Evolutionary conservation across 2,113 vertebrate genomes (phyloP), one percentile per base, ranked within the genome.

Genomic region (Osmerus eperlanus): DNA sequence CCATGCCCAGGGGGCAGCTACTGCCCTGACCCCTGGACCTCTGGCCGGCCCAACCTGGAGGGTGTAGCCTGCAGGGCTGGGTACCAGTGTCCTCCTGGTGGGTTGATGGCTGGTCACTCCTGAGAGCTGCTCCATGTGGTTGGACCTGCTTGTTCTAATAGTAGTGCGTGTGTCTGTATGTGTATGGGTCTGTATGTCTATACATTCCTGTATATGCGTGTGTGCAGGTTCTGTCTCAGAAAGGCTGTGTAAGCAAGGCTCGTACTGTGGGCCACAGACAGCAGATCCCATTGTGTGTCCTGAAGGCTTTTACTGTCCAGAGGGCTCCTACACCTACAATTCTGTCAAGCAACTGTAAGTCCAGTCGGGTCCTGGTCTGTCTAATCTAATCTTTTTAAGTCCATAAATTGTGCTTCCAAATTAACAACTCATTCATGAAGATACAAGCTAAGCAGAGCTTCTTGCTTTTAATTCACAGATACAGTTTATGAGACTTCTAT

Each of bases 21-120:
- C 76, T 99, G 97, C 81, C 95, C 95, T 0, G 91, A 94, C 15
- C 88, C 94, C 18, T 80, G 75, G 0, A 70, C 78, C 61, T 91
- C 90, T 2, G 90, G 91, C 52, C 83, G 55, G 0, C 90, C 94
- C 21, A 95, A 94, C 52, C 84, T 92, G 53, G 89, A 90, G 29
- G 94, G 94, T 3, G 80, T 90, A 2, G 91, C 93, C 13, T 98
- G 96, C 73, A 81, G 85, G 72, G 85, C 94, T 6, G 93, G 94
- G n/a, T 94, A 90, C 3, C 92, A 98, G 52, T 98, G 97, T 77
- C 94, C 94, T 15, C 75, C 72, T 79, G 95, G 96, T 96, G 67
- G 0, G 77, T 82, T 68, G 16, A 25, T 1, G 19, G 9, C 25
- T 59, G 59, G 14, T 55, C 54, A 3, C 16, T 9, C 3, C 16